phyloP scores from a whole-genome alignment of 2,797 vertebrate genomes.

The Jordanella pulchra region DNA sequence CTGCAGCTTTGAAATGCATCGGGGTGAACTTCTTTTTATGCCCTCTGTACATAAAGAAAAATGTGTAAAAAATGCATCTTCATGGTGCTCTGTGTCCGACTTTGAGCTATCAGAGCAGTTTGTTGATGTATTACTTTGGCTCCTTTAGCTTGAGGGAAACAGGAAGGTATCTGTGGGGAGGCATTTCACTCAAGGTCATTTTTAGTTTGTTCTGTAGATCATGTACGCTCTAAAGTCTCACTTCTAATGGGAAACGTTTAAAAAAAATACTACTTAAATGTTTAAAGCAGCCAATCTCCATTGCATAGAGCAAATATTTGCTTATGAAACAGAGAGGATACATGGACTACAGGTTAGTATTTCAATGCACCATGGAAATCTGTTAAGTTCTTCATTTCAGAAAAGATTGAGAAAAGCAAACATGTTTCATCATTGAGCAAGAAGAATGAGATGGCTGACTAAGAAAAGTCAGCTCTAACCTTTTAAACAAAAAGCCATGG shows the following conservation, averaged over 20 bases:
- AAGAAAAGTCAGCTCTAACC: slow-evolving; percentile 66
- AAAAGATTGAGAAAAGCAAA: slow-evolving; percentile 34
- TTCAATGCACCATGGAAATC: slow-evolving; percentile 53
- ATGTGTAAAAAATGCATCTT: neutral
- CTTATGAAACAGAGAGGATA: slow-evolving; percentile 61
- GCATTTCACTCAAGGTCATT: slow-evolving; percentile 35
- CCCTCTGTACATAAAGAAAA: neutral
- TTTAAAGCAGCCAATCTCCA: slow-evolving; percentile 58
- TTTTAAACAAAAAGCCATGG: slow-evolving; percentile 67
- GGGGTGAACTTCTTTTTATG: neutral
- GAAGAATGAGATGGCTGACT: slow-evolving; percentile 52
- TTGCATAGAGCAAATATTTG: slow-evolving; percentile 60
- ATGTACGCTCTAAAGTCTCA: slow-evolving; percentile 16
- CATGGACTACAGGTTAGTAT: slow-evolving; percentile 35
- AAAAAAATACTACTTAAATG: slow-evolving; percentile 44
- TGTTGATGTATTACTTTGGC: slow-evolving; percentile 7
- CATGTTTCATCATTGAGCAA: slow-evolving; percentile 49
- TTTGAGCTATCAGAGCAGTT: slow-evolving; percentile 12
- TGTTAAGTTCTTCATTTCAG: slow-evolving; percentile 54
- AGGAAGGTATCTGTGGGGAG: neutral
- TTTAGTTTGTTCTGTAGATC: slow-evolving; percentile 48
- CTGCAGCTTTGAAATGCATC: neutral
- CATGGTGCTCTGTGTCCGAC: neutral
- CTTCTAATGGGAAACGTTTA: slow-evolving; percentile 41
- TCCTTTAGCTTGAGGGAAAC: slow-evolving; percentile 8